A percentile compares a stretch with the other conserved stretches of the same genome.
Conservation (phyloP, 2,113 vertebrate genomes). For the Hassar affinis region DNA sequence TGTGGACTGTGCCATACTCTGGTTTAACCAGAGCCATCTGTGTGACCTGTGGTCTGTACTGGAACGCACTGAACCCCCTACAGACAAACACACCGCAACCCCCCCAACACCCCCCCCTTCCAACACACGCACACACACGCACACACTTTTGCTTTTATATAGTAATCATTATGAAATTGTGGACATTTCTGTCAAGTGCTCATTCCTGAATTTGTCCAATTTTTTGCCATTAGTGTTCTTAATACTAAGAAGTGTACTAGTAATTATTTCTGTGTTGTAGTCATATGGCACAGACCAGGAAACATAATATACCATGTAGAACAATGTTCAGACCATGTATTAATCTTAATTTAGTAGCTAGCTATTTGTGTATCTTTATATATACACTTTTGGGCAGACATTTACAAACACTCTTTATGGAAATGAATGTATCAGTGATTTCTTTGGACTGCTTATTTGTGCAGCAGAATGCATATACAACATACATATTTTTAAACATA, state of each 20-base stretch:
- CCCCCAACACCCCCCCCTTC: slow-evolving; percentile 16
- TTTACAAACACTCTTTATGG: no score
- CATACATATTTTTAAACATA: no score
- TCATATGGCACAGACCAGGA: neutral
- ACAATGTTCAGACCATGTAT: no score
- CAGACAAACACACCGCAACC: slow-evolving; percentile 31
- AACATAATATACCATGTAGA: neutral
- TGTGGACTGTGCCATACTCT: slow-evolving; percentile 51
- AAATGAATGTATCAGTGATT: no score
- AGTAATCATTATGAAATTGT: neutral
- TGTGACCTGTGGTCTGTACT: slow-evolving; percentile 49
- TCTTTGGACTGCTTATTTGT: no score
- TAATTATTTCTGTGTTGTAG: neutral
- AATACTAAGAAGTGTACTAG: neutral
- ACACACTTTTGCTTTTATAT: neutral
- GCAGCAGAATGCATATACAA: no score
- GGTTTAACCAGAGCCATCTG: slow-evolving; percentile 63
- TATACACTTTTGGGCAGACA: no score
- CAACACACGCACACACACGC: slow-evolving; percentile 28
- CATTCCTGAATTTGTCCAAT: neutral
- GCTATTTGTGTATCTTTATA: neutral
- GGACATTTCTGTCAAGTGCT: no score
- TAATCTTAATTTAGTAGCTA: neutral
- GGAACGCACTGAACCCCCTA: slow-evolving; percentile 41
- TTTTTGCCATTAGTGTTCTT: neutral